Conservation (phyloP, 2,113 vertebrate species). For the Aramus guarauna region DNA sequence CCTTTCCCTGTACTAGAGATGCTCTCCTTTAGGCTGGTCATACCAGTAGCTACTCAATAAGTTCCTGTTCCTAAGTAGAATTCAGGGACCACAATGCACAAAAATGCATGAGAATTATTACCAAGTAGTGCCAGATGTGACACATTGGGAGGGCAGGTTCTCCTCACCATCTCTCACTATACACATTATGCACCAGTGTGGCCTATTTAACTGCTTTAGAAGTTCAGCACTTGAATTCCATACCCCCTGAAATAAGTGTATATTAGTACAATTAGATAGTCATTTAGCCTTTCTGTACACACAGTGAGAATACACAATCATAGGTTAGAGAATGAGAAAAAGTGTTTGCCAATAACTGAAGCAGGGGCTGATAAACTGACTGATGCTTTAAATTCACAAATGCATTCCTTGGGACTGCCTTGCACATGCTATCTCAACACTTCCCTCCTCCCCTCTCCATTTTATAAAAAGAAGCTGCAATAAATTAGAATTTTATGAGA, state of each 20-base stretch:
- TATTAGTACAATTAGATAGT: background rate
- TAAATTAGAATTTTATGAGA: conserved; percentile 64
- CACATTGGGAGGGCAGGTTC: background rate
- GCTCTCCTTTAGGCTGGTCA: background rate
- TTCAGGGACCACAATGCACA: background rate
- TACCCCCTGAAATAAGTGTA: fast-evolving
- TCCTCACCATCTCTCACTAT: background rate
- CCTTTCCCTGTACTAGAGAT: background rate
- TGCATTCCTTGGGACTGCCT: conserved; percentile 6
- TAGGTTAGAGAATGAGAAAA: background rate
- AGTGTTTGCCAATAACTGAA: background rate
- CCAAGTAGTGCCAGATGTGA: background rate
- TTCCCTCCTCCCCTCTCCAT: background rate
- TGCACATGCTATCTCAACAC: background rate
- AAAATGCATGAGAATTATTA: background rate
- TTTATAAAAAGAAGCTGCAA: conserved; percentile 51
- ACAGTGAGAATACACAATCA: background rate
- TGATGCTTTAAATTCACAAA: background rate
- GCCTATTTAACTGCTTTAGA: background rate
- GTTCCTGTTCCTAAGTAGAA: background rate
- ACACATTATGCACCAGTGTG: background rate
- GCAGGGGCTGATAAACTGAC: background rate
- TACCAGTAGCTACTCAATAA: background rate
- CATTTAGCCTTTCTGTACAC: background rate
- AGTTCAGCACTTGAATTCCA: background rate